phyloP scores from a whole-genome alignment of 2,113 vertebrate species.

The Ibidorhyncha struthersii region DNA sequence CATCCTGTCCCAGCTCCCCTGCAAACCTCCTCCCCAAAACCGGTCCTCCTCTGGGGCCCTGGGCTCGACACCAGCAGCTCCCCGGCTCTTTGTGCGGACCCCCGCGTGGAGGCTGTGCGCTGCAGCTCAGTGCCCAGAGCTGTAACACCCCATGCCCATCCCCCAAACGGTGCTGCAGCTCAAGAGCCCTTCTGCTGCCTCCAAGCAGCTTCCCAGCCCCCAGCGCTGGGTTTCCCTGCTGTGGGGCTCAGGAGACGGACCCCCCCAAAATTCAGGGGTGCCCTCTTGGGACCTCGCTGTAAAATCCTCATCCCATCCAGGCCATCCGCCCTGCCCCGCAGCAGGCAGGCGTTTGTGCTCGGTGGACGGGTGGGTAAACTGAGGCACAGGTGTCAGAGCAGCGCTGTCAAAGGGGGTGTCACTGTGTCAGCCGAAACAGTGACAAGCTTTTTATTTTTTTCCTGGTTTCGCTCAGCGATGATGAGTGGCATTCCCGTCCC shows the following conservation, averaged over 20 bases:
- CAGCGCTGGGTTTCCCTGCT: accelerated
- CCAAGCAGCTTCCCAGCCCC: accelerated
- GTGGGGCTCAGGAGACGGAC: neutral
- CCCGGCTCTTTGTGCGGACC: neutral
- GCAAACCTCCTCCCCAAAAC: neutral
- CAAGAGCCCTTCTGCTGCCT: neutral
- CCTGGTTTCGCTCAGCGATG: neutral
- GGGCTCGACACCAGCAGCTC: accelerated
- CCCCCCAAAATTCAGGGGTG: neutral
- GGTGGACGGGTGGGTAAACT: neutral
- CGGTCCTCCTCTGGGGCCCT: accelerated
- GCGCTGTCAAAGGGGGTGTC: neutral
- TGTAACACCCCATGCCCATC: accelerated
- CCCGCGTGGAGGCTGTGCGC: neutral
- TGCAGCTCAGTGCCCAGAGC: neutral
- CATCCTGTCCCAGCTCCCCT: neutral
- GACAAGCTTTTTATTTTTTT: neutral
- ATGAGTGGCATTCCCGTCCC: accelerated
- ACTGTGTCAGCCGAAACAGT: neutral
- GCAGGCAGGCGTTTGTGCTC: accelerated
- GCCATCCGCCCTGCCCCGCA: accelerated
- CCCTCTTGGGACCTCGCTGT: neutral
- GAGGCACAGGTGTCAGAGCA: neutral
- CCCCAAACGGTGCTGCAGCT: neutral
- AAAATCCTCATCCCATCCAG: neutral